These are phyloP conservation scores for Zophobas atratus DNA, from an alignment of 1,140 invertebrate genomes.

Conservation along the genomic window DNA sequence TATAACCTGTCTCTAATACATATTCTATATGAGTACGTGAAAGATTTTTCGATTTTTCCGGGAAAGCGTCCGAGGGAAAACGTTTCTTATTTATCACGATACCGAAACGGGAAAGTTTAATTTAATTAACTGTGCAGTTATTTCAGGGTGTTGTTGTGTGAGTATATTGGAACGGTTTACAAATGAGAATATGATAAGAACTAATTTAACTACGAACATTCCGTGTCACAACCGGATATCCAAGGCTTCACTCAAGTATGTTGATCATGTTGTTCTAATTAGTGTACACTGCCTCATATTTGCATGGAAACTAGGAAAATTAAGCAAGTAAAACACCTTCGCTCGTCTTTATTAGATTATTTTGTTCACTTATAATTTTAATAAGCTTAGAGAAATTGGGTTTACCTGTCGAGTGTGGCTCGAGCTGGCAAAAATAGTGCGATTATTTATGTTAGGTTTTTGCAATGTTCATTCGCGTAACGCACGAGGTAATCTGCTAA, in stretches of 20 bases:
- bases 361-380: conserved; percentile 18
- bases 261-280: conserved; percentile 41
- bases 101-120: conserved; percentile 1
- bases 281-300: conserved; percentile 28
- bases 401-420: conserved; percentile 18
- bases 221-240: conserved; percentile 39
- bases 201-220: conserved; percentile 42
- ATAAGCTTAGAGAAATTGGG: background rate
- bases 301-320: conserved; percentile 31
- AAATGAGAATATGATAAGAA: conserved; percentile 42
- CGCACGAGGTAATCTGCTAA: conserved; percentile 43
- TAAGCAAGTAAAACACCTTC: conserved; percentile 33
- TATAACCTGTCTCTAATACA: conserved; percentile 50
- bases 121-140: conserved; percentile 36
- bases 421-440: conserved; percentile 32
- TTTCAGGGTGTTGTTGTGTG: conserved; percentile 11
- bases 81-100: background rate
- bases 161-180: conserved; percentile 29
- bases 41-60: conserved; percentile 44
- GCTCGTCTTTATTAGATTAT: conserved; percentile 22
- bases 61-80: background rate
- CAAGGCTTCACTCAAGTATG: conserved; percentile 36
- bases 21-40: conserved; percentile 52
- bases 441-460: conserved; percentile 38
- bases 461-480: conserved; percentile 43